These are phyloP conservation scores for Diachasma alloeum DNA, from an alignment of 1,140 invertebrate genomes.

Conservation along the genomic window DNA sequence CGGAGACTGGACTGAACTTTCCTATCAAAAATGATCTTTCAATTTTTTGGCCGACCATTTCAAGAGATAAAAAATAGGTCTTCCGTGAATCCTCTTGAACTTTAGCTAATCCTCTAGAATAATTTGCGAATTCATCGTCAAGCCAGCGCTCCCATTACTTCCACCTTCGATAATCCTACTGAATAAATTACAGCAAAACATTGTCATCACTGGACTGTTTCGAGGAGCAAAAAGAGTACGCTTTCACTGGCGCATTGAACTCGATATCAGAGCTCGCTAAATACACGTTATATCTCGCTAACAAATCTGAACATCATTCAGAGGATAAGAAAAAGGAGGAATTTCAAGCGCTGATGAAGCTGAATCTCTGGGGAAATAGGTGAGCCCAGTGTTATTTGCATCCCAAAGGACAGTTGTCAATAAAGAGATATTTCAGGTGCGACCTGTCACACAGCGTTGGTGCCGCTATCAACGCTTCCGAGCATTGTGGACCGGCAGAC, in stretches of 20 bases:
- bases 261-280: conserved; percentile 69
- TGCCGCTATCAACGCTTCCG: conserved; percentile 64
- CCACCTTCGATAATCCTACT: neutral
- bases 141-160: neutral
- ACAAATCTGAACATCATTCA: conserved; percentile 48
- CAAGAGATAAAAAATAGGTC: too few relatives aligned
- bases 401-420: conserved; percentile 11
- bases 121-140: too few relatives aligned
- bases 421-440: conserved; percentile 66
- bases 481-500: conserved; percentile 67
- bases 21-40: too few relatives aligned
- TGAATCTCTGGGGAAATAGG: conserved; percentile 77
- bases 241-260: conserved; percentile 67
- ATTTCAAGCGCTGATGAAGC: conserved; percentile 69
- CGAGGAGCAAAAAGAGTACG: conserved; percentile 73
- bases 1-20: too few relatives aligned
- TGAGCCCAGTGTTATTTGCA: conserved; percentile 28
- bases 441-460: conserved; percentile 90
- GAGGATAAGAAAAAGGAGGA: conserved; percentile 55
- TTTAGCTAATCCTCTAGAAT: too few relatives aligned
- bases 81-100: too few relatives aligned
- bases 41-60: too few relatives aligned
- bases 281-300: conserved; percentile 59
- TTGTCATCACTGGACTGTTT: conserved; percentile 82
- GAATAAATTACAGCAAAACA: conserved; percentile 61